A percentile compares a stretch with the other conserved stretches of the same genome.
phyloP scores from a whole-genome alignment of 2,797 vertebrate species.

The Botia almorhae region DNA sequence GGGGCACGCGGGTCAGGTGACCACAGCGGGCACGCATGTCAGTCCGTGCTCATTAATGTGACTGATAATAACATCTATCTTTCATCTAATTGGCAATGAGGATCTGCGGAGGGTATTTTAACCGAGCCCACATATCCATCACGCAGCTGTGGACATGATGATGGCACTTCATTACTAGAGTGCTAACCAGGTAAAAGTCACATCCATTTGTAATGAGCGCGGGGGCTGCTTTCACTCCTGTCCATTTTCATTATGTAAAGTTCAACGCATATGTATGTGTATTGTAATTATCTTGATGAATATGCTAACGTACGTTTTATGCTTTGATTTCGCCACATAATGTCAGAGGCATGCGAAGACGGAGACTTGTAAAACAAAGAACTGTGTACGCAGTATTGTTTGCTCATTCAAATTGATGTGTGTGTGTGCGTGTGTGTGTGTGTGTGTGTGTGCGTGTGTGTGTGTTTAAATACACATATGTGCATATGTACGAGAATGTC shows the following conservation, averaged over 20 bases:
- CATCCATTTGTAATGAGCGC: constrained; percentile 63
- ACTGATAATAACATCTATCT: constrained; percentile 81
- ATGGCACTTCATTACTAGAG: constrained; percentile 64
- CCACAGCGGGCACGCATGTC: constrained; percentile 70
- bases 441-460: too few relatives aligned
- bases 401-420: too few relatives aligned
- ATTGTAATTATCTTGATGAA: constrained; percentile 62
- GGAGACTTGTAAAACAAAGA: neutral
- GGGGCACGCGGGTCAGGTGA: constrained; percentile 50
- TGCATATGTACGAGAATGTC: too few relatives aligned
- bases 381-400: neutral
- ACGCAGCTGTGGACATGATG: constrained; percentile 62
- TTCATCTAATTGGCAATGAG: constrained; percentile 79
- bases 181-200: constrained; percentile 66
- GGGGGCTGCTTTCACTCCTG: constrained; percentile 54
- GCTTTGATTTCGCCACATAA: constrained; percentile 47
- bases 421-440: too few relatives aligned
- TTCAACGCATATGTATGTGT: constrained; percentile 59
- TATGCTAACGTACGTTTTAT: constrained; percentile 50
- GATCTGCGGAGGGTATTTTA: constrained; percentile 81
- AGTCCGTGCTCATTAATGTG: constrained; percentile 80
- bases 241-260: constrained; percentile 63
- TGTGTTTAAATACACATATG: too few relatives aligned
- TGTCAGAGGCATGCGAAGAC: constrained; percentile 23
- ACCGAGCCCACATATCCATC: constrained; percentile 75